Evolutionary conservation across 2,797 vertebrate species (phyloP), one percentile per base, ranked within the genome.

Genomic region (Chaunax sp.): DNA sequence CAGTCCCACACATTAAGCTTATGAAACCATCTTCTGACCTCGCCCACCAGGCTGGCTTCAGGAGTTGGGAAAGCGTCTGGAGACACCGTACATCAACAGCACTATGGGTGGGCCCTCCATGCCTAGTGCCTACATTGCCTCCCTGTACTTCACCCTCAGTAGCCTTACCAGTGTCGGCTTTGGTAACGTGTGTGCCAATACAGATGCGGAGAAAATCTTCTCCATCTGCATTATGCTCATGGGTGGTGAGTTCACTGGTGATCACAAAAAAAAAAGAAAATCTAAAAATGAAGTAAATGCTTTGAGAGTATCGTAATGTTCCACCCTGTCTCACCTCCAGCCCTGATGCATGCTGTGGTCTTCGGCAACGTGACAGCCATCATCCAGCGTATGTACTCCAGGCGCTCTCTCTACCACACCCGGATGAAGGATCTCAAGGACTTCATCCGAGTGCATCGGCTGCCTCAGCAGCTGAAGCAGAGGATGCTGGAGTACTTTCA

Each of bases 141-240:
- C 97, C 0, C 96, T 99, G 72, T 99, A 99, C 92, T 99, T 98
- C 94, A 97, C 97, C 40, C 95, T 99, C 67, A 99, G 97, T 90
- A 99, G 97, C 89, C 95, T 98, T 38, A 98, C 97, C 80, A 97
- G 95, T 4, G 96, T 97, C 15, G 96, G 96, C 26, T 96, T 96
- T 1, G 96, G 97, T 63, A 99, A 98, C 0, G 96, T 99, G 57
- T 98, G 96, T 0, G 97, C 96, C 90, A 99, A 98, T 87, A 98
- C 97, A 0, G 96, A 99, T 0, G 94, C 96, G 0, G 97, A 98
- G 90, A 99, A 98, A 89, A 95, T 98, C 89, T 99, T 98, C 91
- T 98, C 97, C 83, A 96, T 98, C 88, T 98, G 97, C 81, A 96
- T 96, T n/a, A 98, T 98, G 97, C 95, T 98, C 64, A 97, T 98